Evolutionary conservation across 1,140 invertebrate genomes (phyloP).

Genomic region (Heliconius melpomene): DNA sequence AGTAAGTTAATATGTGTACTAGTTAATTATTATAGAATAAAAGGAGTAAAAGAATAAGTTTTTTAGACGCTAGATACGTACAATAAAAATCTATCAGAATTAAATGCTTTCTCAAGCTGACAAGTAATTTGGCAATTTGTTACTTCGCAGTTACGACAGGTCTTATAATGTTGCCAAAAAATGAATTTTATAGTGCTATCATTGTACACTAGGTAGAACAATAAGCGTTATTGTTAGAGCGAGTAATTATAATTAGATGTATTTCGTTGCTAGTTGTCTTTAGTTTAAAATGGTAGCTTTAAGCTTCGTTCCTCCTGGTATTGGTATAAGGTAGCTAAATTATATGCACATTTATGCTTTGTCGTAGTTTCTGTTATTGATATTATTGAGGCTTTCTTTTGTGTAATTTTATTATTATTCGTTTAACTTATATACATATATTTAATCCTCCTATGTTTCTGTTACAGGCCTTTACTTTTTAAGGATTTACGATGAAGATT

Average conservation of each 20-base stretch:
- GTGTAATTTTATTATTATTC: not conserved
- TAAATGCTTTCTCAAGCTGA: constrained; percentile 22
- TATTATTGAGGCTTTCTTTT: not conserved
- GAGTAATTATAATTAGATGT: constrained; percentile 8
- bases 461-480: constrained; percentile 29
- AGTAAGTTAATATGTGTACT: not conserved
- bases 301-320: constrained; percentile 8
- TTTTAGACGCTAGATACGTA: not conserved
- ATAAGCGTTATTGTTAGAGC: not conserved
- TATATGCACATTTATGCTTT: not conserved
- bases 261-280: constrained; percentile 50
- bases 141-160: constrained; percentile 41
- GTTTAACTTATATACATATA: not conserved
- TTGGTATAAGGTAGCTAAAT: not conserved
- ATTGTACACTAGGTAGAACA: not conserved
- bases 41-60: not conserved
- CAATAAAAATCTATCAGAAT: not conserved
- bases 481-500: constrained; percentile 32
- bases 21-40: not conserved
- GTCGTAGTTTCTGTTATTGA: not conserved
- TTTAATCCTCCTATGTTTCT: constrained; percentile 17
- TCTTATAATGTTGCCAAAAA: constrained; percentile 60
- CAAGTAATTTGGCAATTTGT: constrained; percentile 57
- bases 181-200: constrained; percentile 53
- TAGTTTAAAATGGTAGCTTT: constrained; percentile 53